Conservation (phyloP, 2,113 vertebrate genomes). For the Heterotilapia buettikoferi region DNA sequence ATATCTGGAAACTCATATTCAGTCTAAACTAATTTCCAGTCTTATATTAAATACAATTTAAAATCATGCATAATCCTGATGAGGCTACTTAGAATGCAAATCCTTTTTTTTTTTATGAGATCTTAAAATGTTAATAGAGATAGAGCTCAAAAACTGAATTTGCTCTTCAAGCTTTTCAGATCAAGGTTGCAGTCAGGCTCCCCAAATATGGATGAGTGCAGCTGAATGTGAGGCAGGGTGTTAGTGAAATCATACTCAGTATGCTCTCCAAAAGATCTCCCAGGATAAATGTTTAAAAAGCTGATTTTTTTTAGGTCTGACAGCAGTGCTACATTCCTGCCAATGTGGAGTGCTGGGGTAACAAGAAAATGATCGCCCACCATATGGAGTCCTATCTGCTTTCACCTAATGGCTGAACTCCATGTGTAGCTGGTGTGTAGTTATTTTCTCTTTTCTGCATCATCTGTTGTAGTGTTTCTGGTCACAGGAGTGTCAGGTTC, state of each 20-base stretch:
- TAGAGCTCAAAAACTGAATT: background rate
- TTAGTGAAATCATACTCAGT: background rate
- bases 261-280: background rate
- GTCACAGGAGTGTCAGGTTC: background rate
- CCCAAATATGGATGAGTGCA: background rate
- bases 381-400: slow-evolving; percentile 56
- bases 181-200: background rate
- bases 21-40: background rate
- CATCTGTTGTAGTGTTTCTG: background rate
- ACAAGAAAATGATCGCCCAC: slow-evolving; percentile 16
- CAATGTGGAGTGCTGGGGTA: background rate
- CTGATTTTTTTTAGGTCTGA: background rate
- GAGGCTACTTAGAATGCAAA: background rate
- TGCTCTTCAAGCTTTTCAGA: background rate
- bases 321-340: slow-evolving; percentile 22
- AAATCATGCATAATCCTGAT: background rate
- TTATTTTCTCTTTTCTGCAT: slow-evolving; percentile 9
- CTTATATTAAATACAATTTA: background rate
- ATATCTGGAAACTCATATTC: background rate
- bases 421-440: background rate
- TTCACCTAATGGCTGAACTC: slow-evolving; percentile 44
- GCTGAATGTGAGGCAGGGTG: background rate
- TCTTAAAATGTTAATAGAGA: background rate
- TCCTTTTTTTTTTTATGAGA: background rate
- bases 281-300: slow-evolving; percentile 14